A percentile compares a stretch with the other conserved stretches of the same genome.
These are phyloP conservation scores for Maconellicoccus hirsutus DNA, from an alignment of 1,140 invertebrate genomes.

Conservation along the genomic window DNA sequence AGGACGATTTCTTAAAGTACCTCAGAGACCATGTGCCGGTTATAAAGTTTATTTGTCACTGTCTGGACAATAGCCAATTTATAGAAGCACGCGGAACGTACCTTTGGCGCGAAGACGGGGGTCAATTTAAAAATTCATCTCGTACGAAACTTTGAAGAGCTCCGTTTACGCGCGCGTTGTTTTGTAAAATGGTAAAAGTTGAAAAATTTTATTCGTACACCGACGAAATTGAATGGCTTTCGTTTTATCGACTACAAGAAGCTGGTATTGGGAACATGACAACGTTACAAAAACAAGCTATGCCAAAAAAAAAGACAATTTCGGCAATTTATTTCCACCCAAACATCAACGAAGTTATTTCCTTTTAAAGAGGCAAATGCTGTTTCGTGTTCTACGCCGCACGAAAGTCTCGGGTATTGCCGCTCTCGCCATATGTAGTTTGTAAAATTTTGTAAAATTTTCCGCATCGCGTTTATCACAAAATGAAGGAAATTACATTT, in stretches of 20 bases:
- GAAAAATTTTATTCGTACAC: not conserved
- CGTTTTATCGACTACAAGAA: not conserved
- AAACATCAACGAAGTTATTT: not conserved
- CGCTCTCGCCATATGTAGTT: not conserved
- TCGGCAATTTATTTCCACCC: not conserved
- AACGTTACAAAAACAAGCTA: not conserved
- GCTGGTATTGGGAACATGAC: not conserved
- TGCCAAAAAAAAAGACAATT: not conserved
- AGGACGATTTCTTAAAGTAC: not conserved
- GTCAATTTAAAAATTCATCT: not conserved
- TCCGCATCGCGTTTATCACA: slow-evolving; percentile 2
- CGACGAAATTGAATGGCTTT: slow-evolving; percentile 3
- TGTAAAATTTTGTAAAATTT: not conserved
- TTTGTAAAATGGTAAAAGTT: not conserved
- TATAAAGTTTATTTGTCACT: not conserved
- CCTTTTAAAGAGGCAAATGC: not conserved
- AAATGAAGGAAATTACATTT: slow-evolving; percentile 1
- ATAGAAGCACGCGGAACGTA: not conserved
- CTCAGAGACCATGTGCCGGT: not conserved
- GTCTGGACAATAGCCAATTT: not conserved
- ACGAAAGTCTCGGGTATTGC: not conserved
- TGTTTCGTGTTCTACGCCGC: not conserved
- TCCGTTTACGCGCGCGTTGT: not conserved
- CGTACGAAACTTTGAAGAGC: not conserved
- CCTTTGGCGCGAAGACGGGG: not conserved